phyloP scores from a whole-genome alignment of 1,140 invertebrate genomes.

The Drosophila ironensis region DNA sequence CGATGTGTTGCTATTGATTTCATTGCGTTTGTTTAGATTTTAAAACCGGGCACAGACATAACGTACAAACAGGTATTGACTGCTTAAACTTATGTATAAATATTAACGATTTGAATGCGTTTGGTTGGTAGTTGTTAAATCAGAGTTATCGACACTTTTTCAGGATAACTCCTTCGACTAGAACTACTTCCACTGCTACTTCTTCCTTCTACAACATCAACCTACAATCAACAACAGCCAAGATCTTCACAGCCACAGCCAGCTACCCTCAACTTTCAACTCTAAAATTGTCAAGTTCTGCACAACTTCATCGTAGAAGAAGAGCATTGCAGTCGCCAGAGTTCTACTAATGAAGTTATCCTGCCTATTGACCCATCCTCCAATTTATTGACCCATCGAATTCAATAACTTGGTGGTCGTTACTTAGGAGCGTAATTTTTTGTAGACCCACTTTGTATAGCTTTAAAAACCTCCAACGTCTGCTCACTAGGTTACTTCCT shows the following conservation, averaged over 20 bases:
- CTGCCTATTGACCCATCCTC: slow-evolving; percentile 24
- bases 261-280: slow-evolving; percentile 56
- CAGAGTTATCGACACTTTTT: slow-evolving; percentile 60
- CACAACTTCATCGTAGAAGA: slow-evolving; percentile 31
- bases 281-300: slow-evolving; percentile 44
- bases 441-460: too few species aligned
- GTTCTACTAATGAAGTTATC: slow-evolving; percentile 38
- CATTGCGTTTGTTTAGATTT: too few species aligned
- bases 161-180: slow-evolving; percentile 58
- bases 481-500: too few species aligned
- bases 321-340: slow-evolving; percentile 36
- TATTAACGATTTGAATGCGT: slow-evolving; percentile 12
- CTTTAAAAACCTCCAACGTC: too few species aligned
- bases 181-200: slow-evolving; percentile 62
- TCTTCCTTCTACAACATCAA: slow-evolving; percentile 60
- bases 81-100: slow-evolving; percentile 8
- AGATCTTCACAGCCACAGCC: slow-evolving; percentile 59
- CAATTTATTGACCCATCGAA: not conserved
- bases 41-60: not conserved
- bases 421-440: too few species aligned
- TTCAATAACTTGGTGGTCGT: not conserved
- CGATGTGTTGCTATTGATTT: not conserved
- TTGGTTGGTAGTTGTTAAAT: slow-evolving; percentile 51
- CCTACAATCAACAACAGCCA: slow-evolving; percentile 60
- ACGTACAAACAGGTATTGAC: slow-evolving; percentile 3